A percentile compares a stretch with the other conserved stretches of the same genome.
phyloP scores from a whole-genome alignment of 2,888 invertebrate genomes.

The Tetramorium bicarinatum region DNA sequence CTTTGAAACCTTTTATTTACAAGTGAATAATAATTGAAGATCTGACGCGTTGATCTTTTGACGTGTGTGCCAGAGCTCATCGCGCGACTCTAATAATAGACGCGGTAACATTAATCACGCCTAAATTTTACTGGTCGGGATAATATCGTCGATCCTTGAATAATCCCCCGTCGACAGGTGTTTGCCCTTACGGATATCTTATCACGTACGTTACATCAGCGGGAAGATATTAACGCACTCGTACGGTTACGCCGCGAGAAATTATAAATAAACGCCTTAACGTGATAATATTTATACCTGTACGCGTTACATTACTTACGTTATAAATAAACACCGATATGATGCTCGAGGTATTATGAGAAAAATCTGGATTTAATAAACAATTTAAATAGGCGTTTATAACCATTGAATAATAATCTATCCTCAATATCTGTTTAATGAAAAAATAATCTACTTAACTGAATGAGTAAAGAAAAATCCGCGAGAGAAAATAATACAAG shows the following conservation, averaged over 20 bases:
- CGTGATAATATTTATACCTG: conserved; percentile 5
- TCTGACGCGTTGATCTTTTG: conserved; percentile 8
- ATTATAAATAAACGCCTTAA: conserved; percentile 16
- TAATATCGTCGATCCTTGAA: background rate
- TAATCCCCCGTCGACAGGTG: background rate
- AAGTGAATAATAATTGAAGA: conserved; percentile 16
- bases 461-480: background rate
- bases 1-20: conserved; percentile 9
- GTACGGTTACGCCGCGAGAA: background rate
- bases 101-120: background rate
- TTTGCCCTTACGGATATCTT: conserved; percentile 8
- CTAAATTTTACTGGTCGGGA: conserved; percentile 20
- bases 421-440: too few relatives aligned
- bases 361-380: conserved; percentile 2
- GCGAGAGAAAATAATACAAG: background rate
- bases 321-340: background rate
- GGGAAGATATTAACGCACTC: background rate
- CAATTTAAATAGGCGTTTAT: background rate
- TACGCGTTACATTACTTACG: background rate
- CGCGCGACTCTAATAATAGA: conserved; percentile 23
- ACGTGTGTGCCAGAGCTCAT: background rate
- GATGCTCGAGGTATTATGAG: background rate
- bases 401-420: background rate
- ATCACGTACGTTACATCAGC: conserved; percentile 9
- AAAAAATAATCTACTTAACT: background rate